Conservation (phyloP, 2,888 invertebrate species). For the Torymus auratus region DNA sequence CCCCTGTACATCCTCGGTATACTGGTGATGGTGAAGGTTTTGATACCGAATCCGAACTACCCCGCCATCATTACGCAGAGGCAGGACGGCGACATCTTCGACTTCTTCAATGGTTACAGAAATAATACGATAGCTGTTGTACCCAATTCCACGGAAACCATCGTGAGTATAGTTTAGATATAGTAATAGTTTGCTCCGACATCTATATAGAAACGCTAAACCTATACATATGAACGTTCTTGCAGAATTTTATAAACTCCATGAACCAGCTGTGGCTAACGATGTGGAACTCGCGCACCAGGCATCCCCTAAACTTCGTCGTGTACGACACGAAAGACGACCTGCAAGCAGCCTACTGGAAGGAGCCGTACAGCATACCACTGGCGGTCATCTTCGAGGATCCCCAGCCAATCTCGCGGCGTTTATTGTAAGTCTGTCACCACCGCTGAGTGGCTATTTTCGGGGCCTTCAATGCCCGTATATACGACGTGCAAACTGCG, state of each 20-base stretch:
- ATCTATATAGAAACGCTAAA: too few species aligned
- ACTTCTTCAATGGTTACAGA: constrained; percentile 78
- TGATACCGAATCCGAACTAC: constrained; percentile 87
- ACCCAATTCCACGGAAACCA: constrained; percentile 80
- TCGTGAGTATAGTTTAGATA: constrained; percentile 75
- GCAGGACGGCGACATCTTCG: constrained; percentile 79
- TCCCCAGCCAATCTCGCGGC: constrained; percentile 73
- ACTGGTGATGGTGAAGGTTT: constrained; percentile 85
- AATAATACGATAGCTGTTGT: constrained; percentile 84
- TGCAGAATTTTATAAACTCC: constrained; percentile 81
- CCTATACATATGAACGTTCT: not conserved
- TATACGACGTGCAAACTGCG: too few species aligned
- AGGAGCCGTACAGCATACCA: constrained; percentile 82
- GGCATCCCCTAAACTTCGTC: constrained; percentile 82
- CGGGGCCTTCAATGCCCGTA: too few species aligned
- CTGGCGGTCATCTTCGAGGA: constrained; percentile 84
- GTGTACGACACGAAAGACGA: constrained; percentile 83
- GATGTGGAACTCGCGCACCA: constrained; percentile 77
- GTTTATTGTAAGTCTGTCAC: constrained; percentile 78
- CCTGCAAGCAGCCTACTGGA: constrained; percentile 84
- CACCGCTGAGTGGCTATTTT: too few species aligned
- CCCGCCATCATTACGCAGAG: constrained; percentile 83
- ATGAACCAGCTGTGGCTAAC: constrained; percentile 81
- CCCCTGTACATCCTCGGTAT: constrained; percentile 87
- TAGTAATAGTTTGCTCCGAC: too few species aligned